A percentile compares a stretch with the other conserved stretches of the same genome.
phyloP scores from a whole-genome alignment of 30 jellyfish, hydroid and myxozoan genomes.

The Aurelia sp. region DNA sequence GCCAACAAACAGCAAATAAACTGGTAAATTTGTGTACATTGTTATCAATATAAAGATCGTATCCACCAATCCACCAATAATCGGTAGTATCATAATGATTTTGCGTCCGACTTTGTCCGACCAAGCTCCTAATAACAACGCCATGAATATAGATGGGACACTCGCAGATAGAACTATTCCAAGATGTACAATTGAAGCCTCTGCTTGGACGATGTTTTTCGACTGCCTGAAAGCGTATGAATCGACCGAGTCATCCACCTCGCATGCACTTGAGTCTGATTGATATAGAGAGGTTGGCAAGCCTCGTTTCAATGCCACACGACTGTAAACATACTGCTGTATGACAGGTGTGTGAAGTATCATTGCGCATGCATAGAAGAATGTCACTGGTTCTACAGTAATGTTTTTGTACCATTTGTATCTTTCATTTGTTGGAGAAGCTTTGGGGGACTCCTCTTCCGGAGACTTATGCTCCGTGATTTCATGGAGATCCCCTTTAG shows the following conservation, averaged over 20 bases:
- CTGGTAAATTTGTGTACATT: conserved; percentile 81
- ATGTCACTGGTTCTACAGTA: conserved; percentile 97
- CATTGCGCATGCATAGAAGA: conserved; percentile 98
- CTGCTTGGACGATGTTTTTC: conserved; percentile 82
- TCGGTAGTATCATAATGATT: conserved; percentile 84
- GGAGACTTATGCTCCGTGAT: too few relatives aligned
- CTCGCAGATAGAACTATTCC: conserved; percentile 95
- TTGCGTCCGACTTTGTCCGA: conserved; percentile 96
- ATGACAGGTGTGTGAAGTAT: conserved; percentile 97
- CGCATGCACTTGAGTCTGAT: conserved; percentile 89
- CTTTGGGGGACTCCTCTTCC: neutral
- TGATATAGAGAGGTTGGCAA: conserved; percentile 65
- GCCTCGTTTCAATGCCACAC: conserved; percentile 72
- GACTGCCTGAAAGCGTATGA: conserved; percentile 34
- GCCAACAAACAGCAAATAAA: conserved; percentile 81
- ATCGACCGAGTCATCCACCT: conserved; percentile 26
- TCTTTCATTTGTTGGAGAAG: neutral
- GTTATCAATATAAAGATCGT: conserved; percentile 75
- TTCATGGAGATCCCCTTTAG: conserved; percentile 31
- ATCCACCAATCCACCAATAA: conserved; percentile 87
- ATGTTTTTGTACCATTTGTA: conserved; percentile 31
- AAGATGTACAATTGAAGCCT: conserved; percentile 89
- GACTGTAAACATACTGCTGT: conserved; percentile 92
- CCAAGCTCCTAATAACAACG: conserved; percentile 95
- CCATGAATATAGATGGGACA: conserved; percentile 94